Evolutionary conservation across 1,140 invertebrate genomes (phyloP).

Genomic region (Drosophila arawakana): DNA sequence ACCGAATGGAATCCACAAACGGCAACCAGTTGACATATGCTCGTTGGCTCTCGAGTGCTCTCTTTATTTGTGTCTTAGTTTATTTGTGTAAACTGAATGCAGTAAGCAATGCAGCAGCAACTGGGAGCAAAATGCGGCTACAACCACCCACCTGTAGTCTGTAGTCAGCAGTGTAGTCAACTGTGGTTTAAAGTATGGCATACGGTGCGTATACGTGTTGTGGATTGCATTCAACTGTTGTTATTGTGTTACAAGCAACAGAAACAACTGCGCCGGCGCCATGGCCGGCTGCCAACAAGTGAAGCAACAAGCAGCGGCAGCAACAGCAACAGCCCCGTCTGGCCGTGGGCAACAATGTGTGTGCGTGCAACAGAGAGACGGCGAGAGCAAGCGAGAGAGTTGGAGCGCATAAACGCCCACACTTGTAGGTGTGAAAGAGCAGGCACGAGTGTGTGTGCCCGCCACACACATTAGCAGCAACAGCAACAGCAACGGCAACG

Average conservation of each 20-base stretch:
- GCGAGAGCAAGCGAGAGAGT: conserved; percentile 21
- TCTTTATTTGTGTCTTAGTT: conserved; percentile 3
- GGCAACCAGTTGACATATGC: conserved; percentile 68
- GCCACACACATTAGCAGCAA: conserved; percentile 45
- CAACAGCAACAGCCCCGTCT: conserved; percentile 30
- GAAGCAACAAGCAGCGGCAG: conserved; percentile 70
- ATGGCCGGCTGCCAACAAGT: conserved; percentile 63
- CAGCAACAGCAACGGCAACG: conserved; percentile 23
- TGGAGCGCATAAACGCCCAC: conserved; percentile 12
- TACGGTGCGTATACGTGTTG: conserved; percentile 34
- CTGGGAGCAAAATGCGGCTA: neutral
- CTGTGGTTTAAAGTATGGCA: neutral
- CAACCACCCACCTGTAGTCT: conserved; percentile 71
- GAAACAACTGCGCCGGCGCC: conserved; percentile 59
- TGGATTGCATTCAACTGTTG: conserved; percentile 63
- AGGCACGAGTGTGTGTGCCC: conserved; percentile 38
- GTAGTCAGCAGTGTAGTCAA: too few species aligned
- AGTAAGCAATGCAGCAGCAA: conserved; percentile 4
- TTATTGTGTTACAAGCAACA: conserved; percentile 49
- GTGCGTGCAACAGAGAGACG: conserved; percentile 15
- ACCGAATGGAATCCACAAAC: conserved; percentile 58
- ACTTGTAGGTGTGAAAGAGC: conserved; percentile 32
- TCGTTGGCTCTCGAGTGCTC: neutral
- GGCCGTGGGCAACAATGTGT: conserved; percentile 34
- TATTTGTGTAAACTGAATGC: conserved; percentile 3